Evolutionary conservation across 2,113 vertebrate species (phyloP), one percentile per base, ranked within the genome.

Genomic region (Tamias sibiricus): DNA sequence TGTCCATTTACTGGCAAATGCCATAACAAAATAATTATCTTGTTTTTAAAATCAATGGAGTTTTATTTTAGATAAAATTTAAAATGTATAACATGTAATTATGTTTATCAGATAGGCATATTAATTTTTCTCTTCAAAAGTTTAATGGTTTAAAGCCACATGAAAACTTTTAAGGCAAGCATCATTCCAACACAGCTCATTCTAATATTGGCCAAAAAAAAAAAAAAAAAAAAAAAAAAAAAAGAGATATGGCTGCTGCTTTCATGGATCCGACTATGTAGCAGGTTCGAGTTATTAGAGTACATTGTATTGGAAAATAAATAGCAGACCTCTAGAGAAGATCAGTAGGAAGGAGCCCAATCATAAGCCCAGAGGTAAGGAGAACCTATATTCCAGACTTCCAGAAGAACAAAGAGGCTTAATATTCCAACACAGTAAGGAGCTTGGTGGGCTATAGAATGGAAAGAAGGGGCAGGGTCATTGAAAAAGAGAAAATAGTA

Each of bases 41-140:
- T 1, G 37, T 20, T 28, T 52, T 35, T 52, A 59, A 86, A 81
- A 52, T 69, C 6, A 92, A 40, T 66, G 28, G 28, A 47, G 13
- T 69, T 90, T 92, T 64, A 74, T 64, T 85, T 93, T 57, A 90
- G 10, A 8, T 44, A 64, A 35, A 91, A 44, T 44, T 94, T 79
- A 68, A 90, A 74, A 52, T 77, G 44, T 76, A 17, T 69, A 69
- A 28, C 16, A 57, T 97, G 26, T 72, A 66, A 84, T 92, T 35
- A 75, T 74, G 64, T 66, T 76, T 81, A 64, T 37, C 47, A 49
- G 3, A 24, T 91, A 37, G 28, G 2, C 26, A 79, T 19, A 26
- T 72, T 68, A 32, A 72, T 74, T 62, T 59, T 52, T 82, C 35
- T 91, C 37, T 75, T 47, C 24, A 64, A 89, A 79, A 57, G 5